A percentile compares a stretch with the other conserved stretches of the same genome.
Evolutionary conservation across 2,888 invertebrate genomes (phyloP).

Genomic region (Ctena decussata): DNA sequence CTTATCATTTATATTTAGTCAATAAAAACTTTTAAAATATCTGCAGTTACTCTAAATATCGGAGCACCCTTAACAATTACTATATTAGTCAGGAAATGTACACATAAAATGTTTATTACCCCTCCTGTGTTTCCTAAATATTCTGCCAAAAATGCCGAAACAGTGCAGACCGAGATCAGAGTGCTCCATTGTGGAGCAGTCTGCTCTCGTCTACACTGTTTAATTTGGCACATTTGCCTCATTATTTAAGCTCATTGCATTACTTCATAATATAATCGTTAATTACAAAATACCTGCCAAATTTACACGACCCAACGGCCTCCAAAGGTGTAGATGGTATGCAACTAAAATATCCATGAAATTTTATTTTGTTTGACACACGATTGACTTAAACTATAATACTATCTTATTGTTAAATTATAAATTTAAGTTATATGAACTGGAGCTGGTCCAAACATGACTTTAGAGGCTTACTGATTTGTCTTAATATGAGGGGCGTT

Average conservation of each 20-base stretch:
- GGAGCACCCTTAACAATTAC: no score
- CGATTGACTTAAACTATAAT: neutral
- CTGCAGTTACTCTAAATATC: no score
- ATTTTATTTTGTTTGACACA: slow-evolving; percentile 4
- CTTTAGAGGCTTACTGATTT: neutral
- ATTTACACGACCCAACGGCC: neutral
- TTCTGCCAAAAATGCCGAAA: no score
- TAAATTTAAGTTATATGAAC: neutral
- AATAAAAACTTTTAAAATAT: neutral
- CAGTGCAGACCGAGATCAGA: no score
- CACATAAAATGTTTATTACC: no score
- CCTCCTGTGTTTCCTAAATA: no score
- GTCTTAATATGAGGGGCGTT: neutral
- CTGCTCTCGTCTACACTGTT: no score
- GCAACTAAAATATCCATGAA: slow-evolving; percentile 7
- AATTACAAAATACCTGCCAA: neutral
- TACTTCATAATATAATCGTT: neutral
- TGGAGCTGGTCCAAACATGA: slow-evolving; percentile 2
- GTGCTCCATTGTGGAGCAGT: no score
- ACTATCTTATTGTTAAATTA: slow-evolving; percentile 1
- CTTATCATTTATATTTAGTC: neutral
- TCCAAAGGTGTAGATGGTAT: neutral
- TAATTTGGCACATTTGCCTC: no score
- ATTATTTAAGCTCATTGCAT: no score
- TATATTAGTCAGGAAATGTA: no score